Evolutionary conservation across 2,888 invertebrate genomes (phyloP).

Genomic region (Xestia ashworthii): DNA sequence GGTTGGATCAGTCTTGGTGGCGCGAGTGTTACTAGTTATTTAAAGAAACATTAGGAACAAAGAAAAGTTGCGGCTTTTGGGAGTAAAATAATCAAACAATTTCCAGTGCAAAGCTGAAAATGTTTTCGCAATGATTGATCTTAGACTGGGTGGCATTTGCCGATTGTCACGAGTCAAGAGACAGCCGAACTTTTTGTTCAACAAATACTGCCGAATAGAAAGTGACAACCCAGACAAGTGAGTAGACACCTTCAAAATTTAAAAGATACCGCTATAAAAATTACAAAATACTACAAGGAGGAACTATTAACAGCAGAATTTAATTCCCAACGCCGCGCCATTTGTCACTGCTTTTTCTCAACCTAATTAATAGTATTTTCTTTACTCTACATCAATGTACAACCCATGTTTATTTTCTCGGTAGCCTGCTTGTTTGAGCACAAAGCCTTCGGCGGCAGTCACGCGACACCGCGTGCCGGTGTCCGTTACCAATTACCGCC

Average conservation of each 20-base stretch:
- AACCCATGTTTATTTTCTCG: background rate
- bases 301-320: background rate
- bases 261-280: background rate
- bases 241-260: background rate
- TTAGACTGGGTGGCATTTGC: background rate
- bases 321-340: no score
- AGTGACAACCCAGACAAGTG: background rate
- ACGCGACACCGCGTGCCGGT: constrained; percentile 65
- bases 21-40: background rate
- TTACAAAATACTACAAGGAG: background rate
- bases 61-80: background rate
- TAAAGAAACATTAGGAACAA: background rate
- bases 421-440: constrained; percentile 9
- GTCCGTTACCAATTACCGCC: constrained; percentile 73
- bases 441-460: constrained; percentile 38
- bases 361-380: constrained; percentile 23
- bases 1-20: background rate
- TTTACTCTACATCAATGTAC: constrained; percentile 6
- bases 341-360: background rate
- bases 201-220: background rate
- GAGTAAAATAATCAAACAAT: background rate
- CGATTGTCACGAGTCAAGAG: background rate
- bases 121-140: background rate
- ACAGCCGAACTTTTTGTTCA: background rate
- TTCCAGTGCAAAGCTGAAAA: background rate